Evolutionary conservation across 2,888 invertebrate genomes (phyloP).

Genomic region (Liposcelis brunnea): DNA sequence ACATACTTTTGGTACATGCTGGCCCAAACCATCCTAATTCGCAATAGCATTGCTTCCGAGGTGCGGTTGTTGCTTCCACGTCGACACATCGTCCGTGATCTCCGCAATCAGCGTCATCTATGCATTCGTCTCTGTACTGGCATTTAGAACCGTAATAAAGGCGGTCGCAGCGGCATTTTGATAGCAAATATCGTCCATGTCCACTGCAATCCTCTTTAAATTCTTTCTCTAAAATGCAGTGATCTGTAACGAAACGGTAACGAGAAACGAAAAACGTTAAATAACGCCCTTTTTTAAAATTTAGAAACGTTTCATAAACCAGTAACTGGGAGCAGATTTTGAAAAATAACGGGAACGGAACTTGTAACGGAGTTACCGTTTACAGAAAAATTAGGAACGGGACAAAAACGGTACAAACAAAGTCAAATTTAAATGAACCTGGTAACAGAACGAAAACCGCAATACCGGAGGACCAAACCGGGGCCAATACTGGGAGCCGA

Average conservation of each 20-base stretch:
- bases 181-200: slow-evolving; percentile 61
- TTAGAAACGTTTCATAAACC: too few species aligned
- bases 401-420: too few species aligned
- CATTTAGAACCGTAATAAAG: slow-evolving; percentile 68
- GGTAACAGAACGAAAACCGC: too few species aligned
- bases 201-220: slow-evolving; percentile 73
- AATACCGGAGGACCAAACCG: too few species aligned
- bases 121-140: slow-evolving; percentile 79
- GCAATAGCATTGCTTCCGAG: slow-evolving; percentile 76
- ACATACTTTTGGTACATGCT: slow-evolving; percentile 65
- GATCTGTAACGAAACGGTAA: too few species aligned
- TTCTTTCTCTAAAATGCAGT: slow-evolving; percentile 38
- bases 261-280: background rate
- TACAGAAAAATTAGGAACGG: too few species aligned
- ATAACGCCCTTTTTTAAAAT: too few species aligned
- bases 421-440: too few species aligned
- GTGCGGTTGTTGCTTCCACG: slow-evolving; percentile 60
- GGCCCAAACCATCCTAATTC: slow-evolving; percentile 75
- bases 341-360: too few species aligned
- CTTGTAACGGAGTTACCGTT: too few species aligned
- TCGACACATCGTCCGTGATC: slow-evolving; percentile 71
- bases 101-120: slow-evolving; percentile 70
- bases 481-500: too few species aligned
- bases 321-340: too few species aligned
- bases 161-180: slow-evolving; percentile 64